These are phyloP conservation scores for Ciconia nigra DNA, from an alignment of 2,797 vertebrate species.

Conservation along the genomic window DNA sequence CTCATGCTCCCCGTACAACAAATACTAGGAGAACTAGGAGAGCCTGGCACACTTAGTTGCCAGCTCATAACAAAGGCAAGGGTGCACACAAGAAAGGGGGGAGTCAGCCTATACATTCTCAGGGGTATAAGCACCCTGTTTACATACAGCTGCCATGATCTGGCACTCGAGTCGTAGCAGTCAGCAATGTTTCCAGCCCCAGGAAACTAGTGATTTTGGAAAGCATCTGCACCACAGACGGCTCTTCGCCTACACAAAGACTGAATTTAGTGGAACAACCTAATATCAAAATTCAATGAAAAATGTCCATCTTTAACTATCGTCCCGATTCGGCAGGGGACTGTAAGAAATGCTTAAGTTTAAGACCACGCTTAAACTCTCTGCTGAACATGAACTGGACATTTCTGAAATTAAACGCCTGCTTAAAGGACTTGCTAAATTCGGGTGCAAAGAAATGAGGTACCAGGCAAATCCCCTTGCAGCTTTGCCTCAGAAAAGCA, in stretches of 20 bases:
- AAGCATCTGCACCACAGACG: background rate
- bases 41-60: background rate
- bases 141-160: background rate
- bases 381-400: background rate
- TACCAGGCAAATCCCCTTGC: background rate
- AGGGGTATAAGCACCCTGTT: background rate
- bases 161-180: background rate
- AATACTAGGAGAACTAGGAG: background rate
- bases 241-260: background rate
- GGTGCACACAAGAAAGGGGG: background rate
- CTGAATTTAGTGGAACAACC: background rate
- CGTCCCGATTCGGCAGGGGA: rapidly evolving
- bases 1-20: background rate
- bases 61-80: background rate
- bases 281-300: background rate
- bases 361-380: background rate
- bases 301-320: background rate
- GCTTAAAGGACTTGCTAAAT: background rate
- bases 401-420: background rate
- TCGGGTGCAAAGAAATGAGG: background rate
- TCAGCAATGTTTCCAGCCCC: background rate
- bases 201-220: background rate
- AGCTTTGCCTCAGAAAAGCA: background rate
- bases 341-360: background rate
- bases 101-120: background rate